Base-by-base conservation (phyloP, 1,140 invertebrate species). In the Caenorhabditis elegans region DNA sequence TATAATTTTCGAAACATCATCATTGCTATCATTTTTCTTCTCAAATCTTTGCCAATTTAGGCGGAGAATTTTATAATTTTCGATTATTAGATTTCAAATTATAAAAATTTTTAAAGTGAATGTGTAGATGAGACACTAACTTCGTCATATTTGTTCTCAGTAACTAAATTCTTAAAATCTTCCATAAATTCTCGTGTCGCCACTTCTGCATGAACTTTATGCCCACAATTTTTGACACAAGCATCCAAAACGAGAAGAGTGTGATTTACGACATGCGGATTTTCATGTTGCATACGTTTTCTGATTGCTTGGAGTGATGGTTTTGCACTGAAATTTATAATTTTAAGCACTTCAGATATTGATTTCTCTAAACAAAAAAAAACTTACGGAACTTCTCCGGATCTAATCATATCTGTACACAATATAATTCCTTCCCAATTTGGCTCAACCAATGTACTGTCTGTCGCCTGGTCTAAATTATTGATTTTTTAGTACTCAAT, bases 171-270 rank as follows among this genome's bases (percentile, higher is more conserved):
- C 93, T 85, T 96, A 94, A 98, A 91, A 90, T 96, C 95, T 91
- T 98, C 96, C 93, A 98, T 98, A 90, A 96, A 97, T 77, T 93
- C 92, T 88, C 95, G 95, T 4, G 94, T 94, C 70, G 95, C 94
- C 19, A 99, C 92, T 92, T 99, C 97, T 90, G 95, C 94, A 89
- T 98, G 96, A 48, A 89, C 88, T 82, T 85, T 89, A 15, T 81
- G 92, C 88, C 96, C 96, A 92, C 97, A 99, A 91, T 99, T 98
- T 93, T 99, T 99, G 0, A 98, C 95, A 88, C 95, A 94, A 87
- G 96, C 97, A 91, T 99, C 97, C 39, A 98, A 90, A 46, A 97
- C 94, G 11, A 89, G 46, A 39, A 89, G 55, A n/a, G 89, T 83
- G 48, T 90, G 89, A 78, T 89, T 88, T 46, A 84, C 85, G 51